Base-by-base conservation (phyloP, 2,113 vertebrate genomes). In the Albula goreensis region DNA sequence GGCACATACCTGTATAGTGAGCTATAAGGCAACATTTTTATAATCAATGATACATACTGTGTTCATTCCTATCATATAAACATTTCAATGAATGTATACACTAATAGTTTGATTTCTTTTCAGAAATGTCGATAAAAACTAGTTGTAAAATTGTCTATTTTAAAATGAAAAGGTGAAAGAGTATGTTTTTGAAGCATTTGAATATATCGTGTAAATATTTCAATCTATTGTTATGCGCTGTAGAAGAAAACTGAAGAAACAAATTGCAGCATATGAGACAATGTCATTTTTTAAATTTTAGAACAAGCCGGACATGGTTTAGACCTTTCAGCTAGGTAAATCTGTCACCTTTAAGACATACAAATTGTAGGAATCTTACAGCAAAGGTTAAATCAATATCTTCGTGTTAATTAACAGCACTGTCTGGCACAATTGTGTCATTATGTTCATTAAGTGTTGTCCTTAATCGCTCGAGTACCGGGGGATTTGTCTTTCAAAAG, bases 381-480 rank as follows among this genome's bases (percentile, higher is more conserved):
- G 53, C 56, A 57, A 57, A 57, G n/a, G 81, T 60, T 81, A 85
- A 85, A 81, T 60, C 52, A 66, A 50, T 66, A 10, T 41, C 57
- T 22, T 22, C 7, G 10, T 81, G 78, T 85, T 80, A 85, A 85
- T 85, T 85, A 81, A 81, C 78, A 50, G 31, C 41, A 63, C 31
- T 82, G 52, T 57, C 31, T 82, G 53, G 51, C 51, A 83, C 52
- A 83, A n/a, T 50, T 25, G 15, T 19, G 63, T 56, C 60, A 70
- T 57, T 83, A n/a, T 56, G 15, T 70, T 70, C 19, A 49, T 49
- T 83, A 83, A 83, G 57, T 50, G 63, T 74, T 50, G 82, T 50
- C 48, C 10, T 83, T 74, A 83, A 70, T 83, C 48, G 17, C 48
- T 49, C 3, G 17, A 83, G 63, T 51, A 83, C 60, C 81, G 31